Conservation (phyloP, 2,888 invertebrate genomes). For the Phymatocera aterrima region DNA sequence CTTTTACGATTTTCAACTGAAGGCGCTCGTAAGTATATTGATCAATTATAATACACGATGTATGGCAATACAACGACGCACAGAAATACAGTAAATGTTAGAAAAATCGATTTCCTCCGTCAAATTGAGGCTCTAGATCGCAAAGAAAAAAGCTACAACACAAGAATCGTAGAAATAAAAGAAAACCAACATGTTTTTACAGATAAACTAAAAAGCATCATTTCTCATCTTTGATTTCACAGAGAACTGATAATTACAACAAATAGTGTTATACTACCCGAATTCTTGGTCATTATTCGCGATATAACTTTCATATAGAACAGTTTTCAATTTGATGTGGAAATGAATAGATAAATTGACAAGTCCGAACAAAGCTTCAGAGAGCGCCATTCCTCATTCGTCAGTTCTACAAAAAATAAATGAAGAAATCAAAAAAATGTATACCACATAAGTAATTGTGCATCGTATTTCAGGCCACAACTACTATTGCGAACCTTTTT, state of each 20-base stretch:
- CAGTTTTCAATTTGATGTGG: background rate
- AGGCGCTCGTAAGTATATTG: slow-evolving; percentile 79
- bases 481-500: too few species aligned
- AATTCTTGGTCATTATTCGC: background rate
- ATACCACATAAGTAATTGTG: too few species aligned
- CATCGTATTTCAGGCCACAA: too few species aligned
- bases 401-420: too few species aligned
- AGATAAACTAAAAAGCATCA: background rate
- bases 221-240: background rate
- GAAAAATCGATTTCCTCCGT: background rate
- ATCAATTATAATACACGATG: background rate
- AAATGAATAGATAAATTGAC: background rate
- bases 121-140: slow-evolving; percentile 41
- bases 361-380: background rate
- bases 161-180: slow-evolving; percentile 43
- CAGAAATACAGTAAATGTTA: background rate
- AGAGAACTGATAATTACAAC: background rate
- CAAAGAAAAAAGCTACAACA: slow-evolving; percentile 48
- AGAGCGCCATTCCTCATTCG: too few species aligned
- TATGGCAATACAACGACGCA: background rate
- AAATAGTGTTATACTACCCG: background rate
- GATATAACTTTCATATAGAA: background rate
- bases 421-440: too few species aligned
- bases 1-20: slow-evolving; percentile 86
- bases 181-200: slow-evolving; percentile 29